These are phyloP conservation scores for Oncopodura yosiiana DNA, from an alignment of 1,140 invertebrate species.

Conservation along the genomic window DNA sequence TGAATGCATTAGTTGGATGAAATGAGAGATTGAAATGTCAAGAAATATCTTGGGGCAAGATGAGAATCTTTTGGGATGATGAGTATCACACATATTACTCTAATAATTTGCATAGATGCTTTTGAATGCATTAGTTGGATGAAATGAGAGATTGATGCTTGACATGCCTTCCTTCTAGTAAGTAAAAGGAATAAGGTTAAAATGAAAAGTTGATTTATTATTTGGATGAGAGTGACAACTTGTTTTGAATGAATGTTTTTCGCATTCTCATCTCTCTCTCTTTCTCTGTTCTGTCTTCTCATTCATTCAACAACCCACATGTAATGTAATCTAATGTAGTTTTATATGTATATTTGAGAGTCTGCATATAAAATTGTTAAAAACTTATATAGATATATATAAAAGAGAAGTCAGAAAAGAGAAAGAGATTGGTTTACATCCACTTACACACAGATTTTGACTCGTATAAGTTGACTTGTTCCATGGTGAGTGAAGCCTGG, in stretches of 20 bases:
- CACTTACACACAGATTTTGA: not conserved
- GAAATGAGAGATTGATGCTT: conserved; percentile 6
- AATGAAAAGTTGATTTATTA: conserved; percentile 15
- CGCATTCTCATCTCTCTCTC: not conserved
- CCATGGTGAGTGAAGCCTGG: not conserved
- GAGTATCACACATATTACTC: not conserved
- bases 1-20: conserved; percentile 21
- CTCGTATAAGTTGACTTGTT: not conserved
- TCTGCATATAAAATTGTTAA: not conserved
- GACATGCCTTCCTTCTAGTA: not conserved
- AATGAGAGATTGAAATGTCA: conserved; percentile 9
- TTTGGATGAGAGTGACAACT: conserved; percentile 15
- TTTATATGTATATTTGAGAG: not conserved
- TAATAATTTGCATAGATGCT: not conserved
- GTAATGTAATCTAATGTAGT: not conserved
- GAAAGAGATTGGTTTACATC: not conserved
- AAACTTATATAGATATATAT: not conserved
- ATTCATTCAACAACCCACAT: not conserved
- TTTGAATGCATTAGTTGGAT: conserved; percentile 12
- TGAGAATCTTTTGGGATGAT: not conserved
- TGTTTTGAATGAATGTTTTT: conserved; percentile 11
- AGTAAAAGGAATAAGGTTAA: not conserved
- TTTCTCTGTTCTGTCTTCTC: not conserved
- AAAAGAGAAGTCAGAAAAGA: not conserved
- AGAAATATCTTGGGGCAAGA: not conserved